Percentiles rank a stretch among this genome's conserved stretches.
These are phyloP conservation scores for Netelia virgata DNA, from an alignment of 2,888 invertebrate species.

Conservation along the genomic window DNA sequence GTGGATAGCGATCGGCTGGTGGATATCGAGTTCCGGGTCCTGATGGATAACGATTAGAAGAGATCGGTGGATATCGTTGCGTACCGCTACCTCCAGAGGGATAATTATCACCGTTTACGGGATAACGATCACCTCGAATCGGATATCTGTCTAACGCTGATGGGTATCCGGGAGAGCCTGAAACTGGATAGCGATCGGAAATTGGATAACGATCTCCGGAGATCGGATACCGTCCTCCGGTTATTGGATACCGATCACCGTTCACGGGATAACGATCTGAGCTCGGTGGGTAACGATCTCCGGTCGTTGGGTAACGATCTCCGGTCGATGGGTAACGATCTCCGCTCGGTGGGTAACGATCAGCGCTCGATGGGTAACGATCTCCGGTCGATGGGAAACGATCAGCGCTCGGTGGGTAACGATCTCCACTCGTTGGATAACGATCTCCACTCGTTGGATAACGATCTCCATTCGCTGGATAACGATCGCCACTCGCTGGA, in stretches of 20 bases:
- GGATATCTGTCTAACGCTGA: slow-evolving; percentile 83
- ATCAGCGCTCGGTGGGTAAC: slow-evolving; percentile 80
- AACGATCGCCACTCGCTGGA: slow-evolving; percentile 80
- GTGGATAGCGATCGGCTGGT: slow-evolving; percentile 85
- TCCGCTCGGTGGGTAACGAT: slow-evolving; percentile 80
- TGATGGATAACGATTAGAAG: slow-evolving; percentile 65
- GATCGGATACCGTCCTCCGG: slow-evolving; percentile 86
- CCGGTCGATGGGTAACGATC: slow-evolving; percentile 81
- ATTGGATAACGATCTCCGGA: slow-evolving; percentile 85
- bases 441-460: slow-evolving; percentile 83
- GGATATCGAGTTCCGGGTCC: slow-evolving; percentile 76
- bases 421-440: slow-evolving; percentile 81
- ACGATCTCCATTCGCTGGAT: slow-evolving; percentile 84
- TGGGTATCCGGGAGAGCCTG: slow-evolving; percentile 76
- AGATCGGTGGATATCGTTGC: slow-evolving; percentile 82
- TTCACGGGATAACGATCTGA: slow-evolving; percentile 86
- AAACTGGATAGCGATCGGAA: slow-evolving; percentile 82
- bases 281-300: slow-evolving; percentile 81
- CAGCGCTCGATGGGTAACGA: slow-evolving; percentile 80
- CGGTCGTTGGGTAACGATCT: slow-evolving; percentile 81
- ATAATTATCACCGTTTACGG: slow-evolving; percentile 85
- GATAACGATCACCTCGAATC: slow-evolving; percentile 85
- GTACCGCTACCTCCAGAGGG: slow-evolving; percentile 83
- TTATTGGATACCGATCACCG: slow-evolving; percentile 86
- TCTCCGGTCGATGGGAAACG: slow-evolving; percentile 77